Conservation (phyloP, 2,888 invertebrate genomes). For the Polietes domitor region DNA sequence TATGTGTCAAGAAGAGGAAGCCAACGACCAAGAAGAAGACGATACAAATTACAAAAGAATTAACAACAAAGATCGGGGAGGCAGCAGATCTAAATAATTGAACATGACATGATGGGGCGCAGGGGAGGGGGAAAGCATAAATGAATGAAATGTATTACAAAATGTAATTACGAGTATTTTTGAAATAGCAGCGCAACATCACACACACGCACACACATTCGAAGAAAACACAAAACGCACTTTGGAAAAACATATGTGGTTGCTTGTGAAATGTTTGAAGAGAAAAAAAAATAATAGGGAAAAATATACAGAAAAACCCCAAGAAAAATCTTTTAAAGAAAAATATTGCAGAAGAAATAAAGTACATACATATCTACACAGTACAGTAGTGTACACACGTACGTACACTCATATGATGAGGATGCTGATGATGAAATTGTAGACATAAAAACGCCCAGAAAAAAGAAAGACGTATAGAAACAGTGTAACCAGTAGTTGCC, state of each 20-base stretch:
- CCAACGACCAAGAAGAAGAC: no score
- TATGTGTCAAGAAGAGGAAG: constrained; percentile 52
- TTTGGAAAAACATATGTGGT: not conserved
- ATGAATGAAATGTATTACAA: constrained; percentile 22
- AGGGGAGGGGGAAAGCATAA: not conserved
- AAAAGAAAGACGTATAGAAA: not conserved
- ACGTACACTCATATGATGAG: not conserved
- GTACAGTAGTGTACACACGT: no score
- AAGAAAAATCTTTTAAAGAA: no score
- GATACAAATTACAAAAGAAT: constrained; percentile 53
- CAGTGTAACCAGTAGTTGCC: constrained; percentile 41
- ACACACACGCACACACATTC: no score
- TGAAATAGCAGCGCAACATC: no score
- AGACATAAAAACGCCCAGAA: not conserved
- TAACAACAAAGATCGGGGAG: constrained; percentile 30
- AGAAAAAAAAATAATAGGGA: not conserved
- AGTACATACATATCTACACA: not conserved
- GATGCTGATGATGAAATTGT: not conserved
- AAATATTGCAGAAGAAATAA: no score
- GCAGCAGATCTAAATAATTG: constrained; percentile 21
- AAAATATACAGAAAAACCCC: not conserved
- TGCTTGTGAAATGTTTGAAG: not conserved
- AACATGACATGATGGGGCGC: constrained; percentile 15
- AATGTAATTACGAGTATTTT: constrained; percentile 3
- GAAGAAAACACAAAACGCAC: not conserved